phyloP scores from a whole-genome alignment of 1,140 invertebrate genomes.

The Tetramorium simillimum region DNA sequence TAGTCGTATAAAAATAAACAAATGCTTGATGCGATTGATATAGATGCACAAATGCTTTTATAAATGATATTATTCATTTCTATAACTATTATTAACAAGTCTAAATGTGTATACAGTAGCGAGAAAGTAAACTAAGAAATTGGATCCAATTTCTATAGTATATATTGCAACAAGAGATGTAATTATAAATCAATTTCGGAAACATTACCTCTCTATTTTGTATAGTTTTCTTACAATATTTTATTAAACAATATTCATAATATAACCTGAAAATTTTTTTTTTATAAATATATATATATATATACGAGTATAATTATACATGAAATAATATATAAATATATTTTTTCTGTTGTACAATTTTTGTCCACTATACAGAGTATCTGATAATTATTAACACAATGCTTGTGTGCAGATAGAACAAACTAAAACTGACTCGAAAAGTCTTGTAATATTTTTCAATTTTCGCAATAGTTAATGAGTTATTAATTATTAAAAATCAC shows the following conservation, averaged over 20 bases:
- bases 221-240: not conserved
- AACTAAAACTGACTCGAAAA: too few species aligned
- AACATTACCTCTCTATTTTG: not conserved
- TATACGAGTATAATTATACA: too few species aligned
- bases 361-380: too few species aligned
- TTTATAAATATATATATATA: too few species aligned
- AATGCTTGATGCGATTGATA: not conserved
- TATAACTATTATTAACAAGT: not conserved
- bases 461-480: too few species aligned
- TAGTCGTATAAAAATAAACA: not conserved
- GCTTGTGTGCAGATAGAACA: too few species aligned
- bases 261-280: not conserved
- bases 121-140: not conserved
- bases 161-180: not conserved
- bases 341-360: too few species aligned
- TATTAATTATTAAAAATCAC: too few species aligned
- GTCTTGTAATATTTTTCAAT: too few species aligned
- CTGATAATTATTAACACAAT: too few species aligned
- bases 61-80: conserved; percentile 35
- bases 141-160: not conserved
- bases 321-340: too few species aligned
- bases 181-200: not conserved
- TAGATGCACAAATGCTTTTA: not conserved
- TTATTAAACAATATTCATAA: not conserved
- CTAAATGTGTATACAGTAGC: too few species aligned